These are phyloP conservation scores for Leuctra nigra DNA, from an alignment of 2,888 invertebrate species.

Conservation along the genomic window DNA sequence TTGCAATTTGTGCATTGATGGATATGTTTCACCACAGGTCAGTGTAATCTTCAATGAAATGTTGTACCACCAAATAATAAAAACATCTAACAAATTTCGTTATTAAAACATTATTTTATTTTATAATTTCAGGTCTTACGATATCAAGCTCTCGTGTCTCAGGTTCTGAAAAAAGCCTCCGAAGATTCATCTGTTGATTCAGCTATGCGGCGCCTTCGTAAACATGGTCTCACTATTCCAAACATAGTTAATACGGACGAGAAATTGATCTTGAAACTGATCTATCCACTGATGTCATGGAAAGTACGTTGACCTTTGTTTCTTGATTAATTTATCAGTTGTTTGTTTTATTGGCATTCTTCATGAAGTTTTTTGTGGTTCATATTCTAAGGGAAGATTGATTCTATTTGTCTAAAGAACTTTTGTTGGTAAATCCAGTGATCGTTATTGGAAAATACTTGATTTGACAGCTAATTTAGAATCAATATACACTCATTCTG, in stretches of 20 bases:
- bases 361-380: no score
- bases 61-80: no score
- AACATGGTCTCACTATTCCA: slow-evolving; percentile 66
- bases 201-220: slow-evolving; percentile 74
- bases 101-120: not conserved
- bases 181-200: slow-evolving; percentile 89
- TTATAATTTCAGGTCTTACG: slow-evolving; percentile 66
- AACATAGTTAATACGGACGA: slow-evolving; percentile 62
- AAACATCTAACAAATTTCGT: not conserved
- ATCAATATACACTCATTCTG: no score
- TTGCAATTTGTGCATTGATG: slow-evolving; percentile 71
- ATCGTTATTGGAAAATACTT: no score
- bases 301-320: slow-evolving; percentile 70
- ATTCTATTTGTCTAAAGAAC: no score
- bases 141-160: slow-evolving; percentile 80
- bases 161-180: slow-evolving; percentile 98
- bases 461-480: no score
- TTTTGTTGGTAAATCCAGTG: no score
- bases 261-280: slow-evolving; percentile 66
- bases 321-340: no score
- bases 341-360: no score
- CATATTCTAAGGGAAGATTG: no score
- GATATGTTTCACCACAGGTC: slow-evolving; percentile 38
- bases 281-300: slow-evolving; percentile 94
- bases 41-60: not conserved